phyloP scores from a whole-genome alignment of 2,113 vertebrate genomes.

The Aplodontia rufa region DNA sequence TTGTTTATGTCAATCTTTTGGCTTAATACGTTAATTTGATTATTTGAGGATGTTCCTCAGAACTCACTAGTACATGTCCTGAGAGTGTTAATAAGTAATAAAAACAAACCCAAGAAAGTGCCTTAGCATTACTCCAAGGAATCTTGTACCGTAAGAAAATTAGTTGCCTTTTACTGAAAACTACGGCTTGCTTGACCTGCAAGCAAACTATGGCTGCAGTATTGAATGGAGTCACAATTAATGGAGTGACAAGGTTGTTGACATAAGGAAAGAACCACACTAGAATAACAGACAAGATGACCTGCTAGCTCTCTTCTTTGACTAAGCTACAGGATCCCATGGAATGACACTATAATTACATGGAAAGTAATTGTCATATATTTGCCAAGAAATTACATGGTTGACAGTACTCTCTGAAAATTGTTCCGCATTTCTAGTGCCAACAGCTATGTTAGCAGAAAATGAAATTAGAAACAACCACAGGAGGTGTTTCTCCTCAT shows the following conservation, averaged over 20 bases:
- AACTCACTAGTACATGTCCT: background rate
- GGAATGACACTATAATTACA: slow-evolving; percentile 75
- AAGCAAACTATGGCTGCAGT: too few relatives aligned
- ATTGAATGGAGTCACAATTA: slow-evolving; percentile 21
- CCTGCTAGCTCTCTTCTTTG: slow-evolving; percentile 27
- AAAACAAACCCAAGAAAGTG: background rate
- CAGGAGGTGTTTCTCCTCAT: slow-evolving; percentile 71
- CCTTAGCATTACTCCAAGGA: slow-evolving; percentile 17
- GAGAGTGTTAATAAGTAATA: background rate
- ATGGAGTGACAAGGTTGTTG: background rate
- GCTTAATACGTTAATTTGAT: background rate
- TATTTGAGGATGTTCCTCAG: background rate
- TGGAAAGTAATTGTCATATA: slow-evolving; percentile 76
- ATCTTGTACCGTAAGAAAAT: background rate
- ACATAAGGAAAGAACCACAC: background rate
- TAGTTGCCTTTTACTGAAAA: background rate
- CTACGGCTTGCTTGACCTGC: background rate
- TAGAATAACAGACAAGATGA: slow-evolving; percentile 34
- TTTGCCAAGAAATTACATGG: slow-evolving; percentile 80
- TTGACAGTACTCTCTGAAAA: slow-evolving; percentile 71
- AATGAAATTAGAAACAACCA: slow-evolving; percentile 76
- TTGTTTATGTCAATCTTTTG: slow-evolving; percentile 22
- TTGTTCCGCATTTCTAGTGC: slow-evolving; percentile 65
- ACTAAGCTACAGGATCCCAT: slow-evolving; percentile 35
- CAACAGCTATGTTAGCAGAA: slow-evolving; percentile 77